Conservation (phyloP, 1,140 invertebrate species). For the Drosophila ananassae region DNA sequence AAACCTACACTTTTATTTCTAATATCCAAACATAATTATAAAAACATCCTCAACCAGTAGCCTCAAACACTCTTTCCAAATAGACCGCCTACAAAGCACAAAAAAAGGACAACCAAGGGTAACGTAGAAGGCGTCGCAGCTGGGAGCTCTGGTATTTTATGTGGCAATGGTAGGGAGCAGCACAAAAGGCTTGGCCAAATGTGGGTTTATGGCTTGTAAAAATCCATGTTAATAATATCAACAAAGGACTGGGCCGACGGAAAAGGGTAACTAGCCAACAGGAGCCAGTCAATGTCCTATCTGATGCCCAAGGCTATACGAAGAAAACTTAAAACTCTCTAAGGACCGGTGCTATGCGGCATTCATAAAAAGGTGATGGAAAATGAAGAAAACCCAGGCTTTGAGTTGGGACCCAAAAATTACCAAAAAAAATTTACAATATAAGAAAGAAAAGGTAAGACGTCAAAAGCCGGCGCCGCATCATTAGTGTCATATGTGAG, state of each 20-base stretch:
- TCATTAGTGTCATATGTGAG: conserved; percentile 74
- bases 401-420: conserved; percentile 23
- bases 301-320: conserved; percentile 49
- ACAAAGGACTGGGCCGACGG: conserved; percentile 53
- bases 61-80: conserved; percentile 5
- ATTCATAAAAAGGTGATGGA: conserved; percentile 19
- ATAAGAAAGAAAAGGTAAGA: conserved; percentile 51
- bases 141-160: conserved; percentile 63
- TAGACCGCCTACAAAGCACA: background rate
- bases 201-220: conserved; percentile 82
- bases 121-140: conserved; percentile 38
- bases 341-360: conserved; percentile 5
- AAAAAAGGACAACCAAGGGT: conserved; percentile 25
- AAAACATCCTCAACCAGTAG: background rate
- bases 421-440: conserved; percentile 1
- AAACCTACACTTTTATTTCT: background rate
- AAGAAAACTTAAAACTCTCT: conserved; percentile 53
- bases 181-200: conserved; percentile 78
- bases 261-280: conserved; percentile 72
- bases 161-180: conserved; percentile 38
- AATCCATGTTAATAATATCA: conserved; percentile 83
- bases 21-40: background rate
- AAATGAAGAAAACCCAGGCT: conserved; percentile 24
- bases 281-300: conserved; percentile 43
- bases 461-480: conserved; percentile 57